A percentile compares a stretch with the other conserved stretches of the same genome.
Evolutionary conservation across 2,113 vertebrate genomes (phyloP).

Genomic region (Onychostoma macrolepis): DNA sequence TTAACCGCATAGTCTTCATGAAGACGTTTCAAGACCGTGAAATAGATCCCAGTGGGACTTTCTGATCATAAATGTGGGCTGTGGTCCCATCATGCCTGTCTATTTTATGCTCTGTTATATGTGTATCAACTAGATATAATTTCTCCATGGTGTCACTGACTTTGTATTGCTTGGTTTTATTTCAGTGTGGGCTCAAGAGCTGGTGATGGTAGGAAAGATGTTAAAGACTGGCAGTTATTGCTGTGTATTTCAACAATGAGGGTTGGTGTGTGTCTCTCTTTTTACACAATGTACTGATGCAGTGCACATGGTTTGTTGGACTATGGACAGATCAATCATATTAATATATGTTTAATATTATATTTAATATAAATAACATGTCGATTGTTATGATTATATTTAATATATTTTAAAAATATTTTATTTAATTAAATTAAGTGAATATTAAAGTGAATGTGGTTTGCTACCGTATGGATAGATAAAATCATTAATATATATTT

Average conservation of each 20-base stretch:
- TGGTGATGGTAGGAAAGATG: conserved; percentile 11
- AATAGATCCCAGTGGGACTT: conserved; percentile 44
- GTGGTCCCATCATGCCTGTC: neutral
- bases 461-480: too few relatives aligned
- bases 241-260: neutral
- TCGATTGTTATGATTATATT: neutral
- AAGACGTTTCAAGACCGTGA: conserved; percentile 32
- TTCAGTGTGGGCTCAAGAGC: neutral
- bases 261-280: neutral
- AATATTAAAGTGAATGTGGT: too few relatives aligned
- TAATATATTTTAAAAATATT: neutral
- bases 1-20: conserved; percentile 21
- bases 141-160: neutral
- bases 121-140: neutral
- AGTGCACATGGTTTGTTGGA: neutral
- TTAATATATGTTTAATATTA: neutral
- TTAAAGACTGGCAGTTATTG: conserved; percentile 3
- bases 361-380: neutral
- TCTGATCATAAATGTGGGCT: conserved; percentile 8
- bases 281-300: neutral
- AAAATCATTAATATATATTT: too few relatives aligned
- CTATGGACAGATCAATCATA: neutral
- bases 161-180: conserved; percentile 25
- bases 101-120: conserved; percentile 26
- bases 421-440: neutral